Evolutionary conservation across 2,888 invertebrate species (phyloP), one percentile per base, ranked within the genome.

Genomic region (Sarcophaga subvicina): DNA sequence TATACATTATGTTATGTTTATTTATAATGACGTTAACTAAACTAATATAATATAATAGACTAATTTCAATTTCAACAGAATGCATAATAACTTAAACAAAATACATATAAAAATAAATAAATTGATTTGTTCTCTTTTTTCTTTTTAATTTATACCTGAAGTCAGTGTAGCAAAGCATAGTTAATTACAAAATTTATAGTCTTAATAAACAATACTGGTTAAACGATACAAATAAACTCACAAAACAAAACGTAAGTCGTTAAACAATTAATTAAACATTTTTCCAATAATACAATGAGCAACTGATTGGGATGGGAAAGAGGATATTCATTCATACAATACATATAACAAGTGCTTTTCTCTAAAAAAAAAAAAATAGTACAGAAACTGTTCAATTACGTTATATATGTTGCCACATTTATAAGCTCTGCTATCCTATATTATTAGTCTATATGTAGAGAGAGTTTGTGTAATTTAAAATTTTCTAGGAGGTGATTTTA

Each of bases 401-500:
- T 66, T 14, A 22, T 25, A 20, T 12, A 37, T 22, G 27, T 2
- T 64, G 22, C 67, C 10, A 37, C 22, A n/a, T 70, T 73, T 2
- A 14, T 54, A 22, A 63, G 17, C 25, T 73, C 27, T 72, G n/a
- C 22, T 60, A 22, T 37, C 37, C 37, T 37, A 37, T 37, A 37
- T 37, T 37, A 8, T 37, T 37, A 8, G 37, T 54, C 54, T 54
- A 14, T 54, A 20, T 70, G 20, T 14, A 11, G 49, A 25, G 22
- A 11, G 45, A 60, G 8, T 22, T 49, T 64, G 17, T 27, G 54
- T 54, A 54, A 47, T 88, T 90, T 88, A 91, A 90, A 93, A 93
- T 80, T 91, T 91, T 78, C 92, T 89, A 45, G 93, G 93, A 12
- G 93, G 93, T 6, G 93, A 93, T 88, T 93, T 93, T 1, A 93